Base-by-base conservation (phyloP, 2,113 vertebrate species). In the Fulica atra region DNA sequence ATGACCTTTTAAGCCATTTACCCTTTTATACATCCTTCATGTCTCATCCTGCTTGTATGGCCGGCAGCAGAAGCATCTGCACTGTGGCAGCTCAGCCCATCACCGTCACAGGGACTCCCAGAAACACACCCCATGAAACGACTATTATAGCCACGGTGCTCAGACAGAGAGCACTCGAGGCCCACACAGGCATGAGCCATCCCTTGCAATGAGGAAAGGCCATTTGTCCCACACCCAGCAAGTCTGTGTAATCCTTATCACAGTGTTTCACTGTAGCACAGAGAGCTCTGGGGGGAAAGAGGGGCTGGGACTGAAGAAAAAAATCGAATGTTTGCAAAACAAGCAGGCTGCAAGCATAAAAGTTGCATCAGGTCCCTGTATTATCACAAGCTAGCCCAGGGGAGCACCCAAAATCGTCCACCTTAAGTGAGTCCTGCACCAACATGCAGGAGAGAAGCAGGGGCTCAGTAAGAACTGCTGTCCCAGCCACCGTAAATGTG, bases 131-230 rank as follows among this genome's bases (percentile, higher is more conserved):
- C 54, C 16, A 18, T 5, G 40, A 36, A 53, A 46, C 28, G 3
- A 7, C 35, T 15, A 5, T 5, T 3, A 3, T 38, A 65, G 69
- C 44, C 7, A 0, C 1, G 40, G 66, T 0, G 1, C 38, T 48
- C 57, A 33, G n/a, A 53, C 66, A 15, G 35, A 14, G 44, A 28
- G 14, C 1, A 1, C 46, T 54, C 2, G 4, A 40, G 25, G 10
- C 16, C 35, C 50, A 31, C 2, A 0, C 29, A 72, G 46, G 25
- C 25, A 51, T 0, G 0, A 88, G 38, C 53, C 38, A 12, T 1
- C 26, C n/a, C 40, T n/a, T 25, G 40, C 60, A 42, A 20, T 3
- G 15, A 56, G 26, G 21, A 73, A 35, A 51, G 11, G 21, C 38
- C 24, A 10, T 20, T 25, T 29, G 21, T 13, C 35, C 25, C 13